phyloP scores from a whole-genome alignment of 2,113 vertebrate genomes.

The Cebus imitator region DNA sequence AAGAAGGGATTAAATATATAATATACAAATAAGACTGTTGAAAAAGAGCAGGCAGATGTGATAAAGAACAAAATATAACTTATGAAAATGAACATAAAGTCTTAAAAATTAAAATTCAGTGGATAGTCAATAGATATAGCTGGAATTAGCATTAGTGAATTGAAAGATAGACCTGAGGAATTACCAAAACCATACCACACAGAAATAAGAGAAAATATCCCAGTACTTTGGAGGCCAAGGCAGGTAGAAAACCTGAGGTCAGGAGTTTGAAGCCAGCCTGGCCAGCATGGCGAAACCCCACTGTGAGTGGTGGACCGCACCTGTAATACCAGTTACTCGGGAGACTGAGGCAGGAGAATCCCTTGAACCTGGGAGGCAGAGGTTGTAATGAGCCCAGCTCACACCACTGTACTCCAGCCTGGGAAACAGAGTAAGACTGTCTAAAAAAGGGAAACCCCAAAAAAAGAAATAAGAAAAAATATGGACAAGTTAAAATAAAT shows the following conservation, averaged over 20 bases:
- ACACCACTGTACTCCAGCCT: too few relatives aligned
- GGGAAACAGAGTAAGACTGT: too few relatives aligned
- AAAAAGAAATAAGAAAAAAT: not conserved
- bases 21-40: not conserved
- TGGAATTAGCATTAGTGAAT: not conserved
- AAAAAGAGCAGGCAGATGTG: not conserved
- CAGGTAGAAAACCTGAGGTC: too few relatives aligned
- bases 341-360: too few relatives aligned
- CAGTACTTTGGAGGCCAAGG: too few relatives aligned
- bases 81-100: not conserved
- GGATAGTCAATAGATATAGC: not conserved
- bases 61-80: not conserved
- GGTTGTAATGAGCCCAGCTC: too few relatives aligned
- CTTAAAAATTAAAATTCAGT: constrained; percentile 11
- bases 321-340: too few relatives aligned
- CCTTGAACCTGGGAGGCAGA: too few relatives aligned
- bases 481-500: not conserved
- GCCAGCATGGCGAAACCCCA: too few relatives aligned
- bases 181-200: not conserved
- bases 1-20: not conserved
- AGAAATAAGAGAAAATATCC: not conserved
- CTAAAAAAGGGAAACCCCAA: too few relatives aligned
- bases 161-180: not conserved
- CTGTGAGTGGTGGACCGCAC: too few relatives aligned
- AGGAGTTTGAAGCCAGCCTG: too few relatives aligned